Conservation (phyloP, 2,113 vertebrate species). For the Uropsilus gracilis region DNA sequence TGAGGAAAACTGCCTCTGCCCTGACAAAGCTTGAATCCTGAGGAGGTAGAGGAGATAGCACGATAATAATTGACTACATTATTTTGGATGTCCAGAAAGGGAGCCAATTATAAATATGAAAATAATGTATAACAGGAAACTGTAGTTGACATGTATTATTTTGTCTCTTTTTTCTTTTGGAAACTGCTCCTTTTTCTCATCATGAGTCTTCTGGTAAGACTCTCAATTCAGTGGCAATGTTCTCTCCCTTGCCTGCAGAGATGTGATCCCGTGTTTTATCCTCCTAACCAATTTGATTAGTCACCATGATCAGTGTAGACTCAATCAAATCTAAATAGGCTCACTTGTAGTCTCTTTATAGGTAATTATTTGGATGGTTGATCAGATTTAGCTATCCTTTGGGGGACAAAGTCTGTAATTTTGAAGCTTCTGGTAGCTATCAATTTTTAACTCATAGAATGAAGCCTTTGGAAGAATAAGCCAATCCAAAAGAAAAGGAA, state of each 20-base stretch:
- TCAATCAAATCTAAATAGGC: background rate
- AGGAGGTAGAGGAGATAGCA: background rate
- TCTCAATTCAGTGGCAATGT: background rate
- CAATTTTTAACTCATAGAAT: background rate
- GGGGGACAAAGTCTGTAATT: background rate
- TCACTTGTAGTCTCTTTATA: background rate
- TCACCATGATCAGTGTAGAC: background rate
- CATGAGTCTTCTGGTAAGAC: background rate
- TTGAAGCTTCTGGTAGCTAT: background rate
- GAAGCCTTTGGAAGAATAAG: background rate
- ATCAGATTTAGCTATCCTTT: background rate
- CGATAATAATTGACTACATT: background rate
- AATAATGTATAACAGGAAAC: background rate
- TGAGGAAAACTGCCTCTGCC: background rate
- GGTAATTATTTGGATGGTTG: background rate
- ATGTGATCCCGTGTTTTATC: background rate
- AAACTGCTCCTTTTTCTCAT: background rate
- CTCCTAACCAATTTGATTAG: background rate
- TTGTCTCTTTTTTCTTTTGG: background rate
- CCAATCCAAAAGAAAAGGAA: background rate
- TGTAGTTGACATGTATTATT: background rate
- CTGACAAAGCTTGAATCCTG: background rate
- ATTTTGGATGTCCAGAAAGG: background rate
- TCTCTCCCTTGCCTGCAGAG: accelerated
- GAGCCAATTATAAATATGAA: background rate